Conservation (phyloP, 2,888 invertebrate genomes). For the Pachymerium ferrugineum region DNA sequence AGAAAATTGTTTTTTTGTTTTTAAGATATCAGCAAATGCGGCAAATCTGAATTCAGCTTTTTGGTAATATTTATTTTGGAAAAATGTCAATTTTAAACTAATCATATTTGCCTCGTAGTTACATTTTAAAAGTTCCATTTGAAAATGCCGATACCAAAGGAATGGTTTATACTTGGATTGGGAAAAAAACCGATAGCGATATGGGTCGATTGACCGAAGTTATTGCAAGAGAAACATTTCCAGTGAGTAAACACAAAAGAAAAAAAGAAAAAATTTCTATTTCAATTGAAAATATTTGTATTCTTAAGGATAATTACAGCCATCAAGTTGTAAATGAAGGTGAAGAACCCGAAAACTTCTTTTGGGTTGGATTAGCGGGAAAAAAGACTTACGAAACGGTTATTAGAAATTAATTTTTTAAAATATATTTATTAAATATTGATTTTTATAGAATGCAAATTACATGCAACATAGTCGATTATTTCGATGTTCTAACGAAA, state of each 20-base stretch:
- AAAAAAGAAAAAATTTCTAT: not conserved
- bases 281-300: not conserved
- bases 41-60: slow-evolving; percentile 84
- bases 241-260: too few relatives aligned
- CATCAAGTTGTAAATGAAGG: slow-evolving; percentile 78
- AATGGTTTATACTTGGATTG: slow-evolving; percentile 94
- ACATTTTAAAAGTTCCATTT: slow-evolving; percentile 80
- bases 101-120: slow-evolving; percentile 55
- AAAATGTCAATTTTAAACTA: not conserved
- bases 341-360: slow-evolving; percentile 96
- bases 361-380: slow-evolving; percentile 94
- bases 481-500: slow-evolving; percentile 98
- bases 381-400: slow-evolving; percentile 76
- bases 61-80: slow-evolving; percentile 57
- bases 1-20: slow-evolving; percentile 32
- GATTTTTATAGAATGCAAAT: slow-evolving; percentile 55
- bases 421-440: not conserved
- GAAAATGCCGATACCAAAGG: slow-evolving; percentile 71
- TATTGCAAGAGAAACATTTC: slow-evolving; percentile 88
- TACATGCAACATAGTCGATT: slow-evolving; percentile 89
- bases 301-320: slow-evolving; percentile 42
- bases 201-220: slow-evolving; percentile 81
- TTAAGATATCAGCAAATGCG: slow-evolving; percentile 71
- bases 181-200: slow-evolving; percentile 73
- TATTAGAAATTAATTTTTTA: not conserved